Conservation (phyloP, 1,140 invertebrate species). For the Orussus abietinus region DNA sequence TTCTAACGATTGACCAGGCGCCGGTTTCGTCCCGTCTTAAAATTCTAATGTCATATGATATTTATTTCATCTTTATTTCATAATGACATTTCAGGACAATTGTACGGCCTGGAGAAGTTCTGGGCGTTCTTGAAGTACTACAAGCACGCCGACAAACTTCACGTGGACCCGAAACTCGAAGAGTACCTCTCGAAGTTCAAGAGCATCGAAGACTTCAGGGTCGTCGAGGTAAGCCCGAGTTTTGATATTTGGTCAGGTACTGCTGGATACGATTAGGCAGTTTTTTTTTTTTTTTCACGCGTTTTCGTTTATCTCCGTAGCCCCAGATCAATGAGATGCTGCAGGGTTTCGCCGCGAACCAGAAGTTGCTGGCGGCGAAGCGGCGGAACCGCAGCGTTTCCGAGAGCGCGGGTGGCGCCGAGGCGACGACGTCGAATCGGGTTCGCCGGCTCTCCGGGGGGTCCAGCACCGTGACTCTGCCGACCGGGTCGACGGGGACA, state of each 20-base stretch:
- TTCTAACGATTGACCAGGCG: too few relatives aligned
- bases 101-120: slow-evolving; percentile 98
- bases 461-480: slow-evolving; percentile 38
- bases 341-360: slow-evolving; percentile 44
- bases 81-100: slow-evolving; percentile 85
- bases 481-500: slow-evolving; percentile 20
- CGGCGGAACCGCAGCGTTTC: slow-evolving; percentile 60
- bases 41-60: not conserved
- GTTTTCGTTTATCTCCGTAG: slow-evolving; percentile 29
- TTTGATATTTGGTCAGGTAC: not conserved
- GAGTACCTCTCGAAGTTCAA: slow-evolving; percentile 86
- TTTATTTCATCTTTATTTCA: slow-evolving; percentile 21
- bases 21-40: too few relatives aligned
- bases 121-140: slow-evolving; percentile 98
- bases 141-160: slow-evolving; percentile 72
- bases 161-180: slow-evolving; percentile 76
- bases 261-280: too few relatives aligned
- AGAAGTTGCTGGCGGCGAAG: slow-evolving; percentile 47
- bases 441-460: slow-evolving; percentile 46
- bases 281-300: too few relatives aligned
- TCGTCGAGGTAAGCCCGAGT: slow-evolving; percentile 59
- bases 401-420: slow-evolving; percentile 50
- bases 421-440: slow-evolving; percentile 32
- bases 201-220: slow-evolving; percentile 90
- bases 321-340: slow-evolving; percentile 59